phyloP scores from a whole-genome alignment of 2,113 vertebrate species.

The Odobenus rosmarus region DNA sequence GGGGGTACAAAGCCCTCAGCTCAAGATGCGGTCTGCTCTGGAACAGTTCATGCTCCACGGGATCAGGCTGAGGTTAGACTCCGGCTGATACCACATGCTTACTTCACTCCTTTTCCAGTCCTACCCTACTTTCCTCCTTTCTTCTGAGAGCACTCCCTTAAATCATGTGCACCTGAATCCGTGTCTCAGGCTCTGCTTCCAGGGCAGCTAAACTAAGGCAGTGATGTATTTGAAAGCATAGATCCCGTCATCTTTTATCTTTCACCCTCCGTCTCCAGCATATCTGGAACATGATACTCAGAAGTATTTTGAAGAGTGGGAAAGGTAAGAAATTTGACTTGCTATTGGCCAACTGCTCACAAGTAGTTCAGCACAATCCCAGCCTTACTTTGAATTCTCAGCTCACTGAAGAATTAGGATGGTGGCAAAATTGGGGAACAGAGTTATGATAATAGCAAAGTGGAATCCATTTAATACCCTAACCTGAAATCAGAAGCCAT shows the following conservation, averaged over 20 bases:
- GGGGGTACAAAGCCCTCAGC: not conserved
- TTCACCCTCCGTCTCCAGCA: not conserved
- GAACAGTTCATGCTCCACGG: not conserved
- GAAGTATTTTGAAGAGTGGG: not conserved
- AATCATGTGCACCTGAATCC: not conserved
- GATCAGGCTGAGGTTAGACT: not conserved
- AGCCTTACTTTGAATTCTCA: not conserved
- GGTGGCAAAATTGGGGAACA: not conserved
- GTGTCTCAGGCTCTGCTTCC: not conserved
- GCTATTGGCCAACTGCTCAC: not conserved
- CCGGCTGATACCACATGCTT: not conserved
- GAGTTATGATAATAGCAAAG: not conserved
- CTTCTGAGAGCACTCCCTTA: not conserved
- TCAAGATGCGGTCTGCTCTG: not conserved
- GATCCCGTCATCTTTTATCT: not conserved
- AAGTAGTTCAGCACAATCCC: not conserved
- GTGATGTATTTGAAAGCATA: not conserved
- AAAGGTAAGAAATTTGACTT: not conserved
- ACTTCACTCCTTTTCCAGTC: not conserved
- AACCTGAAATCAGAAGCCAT: not conserved
- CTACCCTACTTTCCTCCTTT: not conserved
- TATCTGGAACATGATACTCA: not conserved
- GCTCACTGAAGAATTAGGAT: not conserved
- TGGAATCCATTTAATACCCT: not conserved
- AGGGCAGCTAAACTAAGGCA: not conserved